Conservation (phyloP, 2,797 vertebrate genomes). For the Sebastes itinus region DNA sequence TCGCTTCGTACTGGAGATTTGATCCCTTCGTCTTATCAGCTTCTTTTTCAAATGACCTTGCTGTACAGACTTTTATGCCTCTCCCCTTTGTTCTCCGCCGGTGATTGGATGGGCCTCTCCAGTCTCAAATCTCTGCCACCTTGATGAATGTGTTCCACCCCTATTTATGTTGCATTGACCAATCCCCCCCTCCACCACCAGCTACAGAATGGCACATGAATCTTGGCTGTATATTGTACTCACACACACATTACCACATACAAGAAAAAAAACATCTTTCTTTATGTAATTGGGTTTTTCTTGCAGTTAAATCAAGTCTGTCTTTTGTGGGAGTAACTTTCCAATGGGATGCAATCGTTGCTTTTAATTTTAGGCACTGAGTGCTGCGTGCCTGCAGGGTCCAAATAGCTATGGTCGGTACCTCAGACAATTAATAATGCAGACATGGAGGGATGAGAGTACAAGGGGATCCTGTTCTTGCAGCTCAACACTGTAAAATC, state of each 20-base stretch:
- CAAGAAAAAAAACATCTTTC: background rate
- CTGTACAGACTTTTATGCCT: conserved; percentile 67
- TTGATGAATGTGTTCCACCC: conserved; percentile 75
- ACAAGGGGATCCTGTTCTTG: conserved; percentile 60
- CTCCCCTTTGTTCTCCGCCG: conserved; percentile 63
- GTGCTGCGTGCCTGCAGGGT: conserved; percentile 63
- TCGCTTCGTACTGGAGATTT: conserved; percentile 60
- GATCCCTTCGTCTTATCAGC: conserved; percentile 76
- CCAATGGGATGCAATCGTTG: conserved; percentile 63
- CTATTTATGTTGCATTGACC: conserved; percentile 63
- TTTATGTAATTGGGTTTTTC: background rate
- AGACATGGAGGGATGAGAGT: conserved; percentile 60
- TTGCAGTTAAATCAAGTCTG: conserved; percentile 22
- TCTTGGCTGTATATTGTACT: conserved; percentile 26
- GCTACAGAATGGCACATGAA: conserved; percentile 41
- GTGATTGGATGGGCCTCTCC: conserved; percentile 73
- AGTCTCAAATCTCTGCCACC: conserved; percentile 72
- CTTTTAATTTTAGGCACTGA: conserved; percentile 73
- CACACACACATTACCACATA: background rate
- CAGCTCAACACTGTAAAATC: conserved; percentile 56
- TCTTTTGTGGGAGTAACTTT: conserved; percentile 55
- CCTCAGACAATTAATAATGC: conserved; percentile 79
- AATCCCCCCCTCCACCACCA: conserved; percentile 30
- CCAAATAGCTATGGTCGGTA: conserved; percentile 63
- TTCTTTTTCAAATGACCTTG: conserved; percentile 80